Evolutionary conservation across 2,113 vertebrate genomes (phyloP).

Genomic region (Corythoichthys intestinalis): DNA sequence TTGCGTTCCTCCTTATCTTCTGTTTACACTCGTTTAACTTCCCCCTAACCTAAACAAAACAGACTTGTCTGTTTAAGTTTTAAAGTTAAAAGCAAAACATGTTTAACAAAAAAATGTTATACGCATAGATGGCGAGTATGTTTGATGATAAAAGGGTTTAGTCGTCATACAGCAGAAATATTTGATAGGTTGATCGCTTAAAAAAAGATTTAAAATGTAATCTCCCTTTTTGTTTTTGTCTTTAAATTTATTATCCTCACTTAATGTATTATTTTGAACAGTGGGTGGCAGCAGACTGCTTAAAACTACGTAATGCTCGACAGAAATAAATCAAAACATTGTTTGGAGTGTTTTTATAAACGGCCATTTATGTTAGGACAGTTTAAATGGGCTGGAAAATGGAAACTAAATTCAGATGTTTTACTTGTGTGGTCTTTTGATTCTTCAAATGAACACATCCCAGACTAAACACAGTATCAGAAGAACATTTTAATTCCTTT

Average conservation of each 20-base stretch:
- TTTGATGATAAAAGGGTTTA: no score
- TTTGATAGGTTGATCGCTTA: neutral
- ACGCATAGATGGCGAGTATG: neutral
- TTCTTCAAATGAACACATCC: conserved; percentile 8
- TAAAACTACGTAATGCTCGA: neutral
- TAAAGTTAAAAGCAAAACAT: neutral
- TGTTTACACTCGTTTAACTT: conserved; percentile 2
- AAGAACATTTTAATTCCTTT: conserved; percentile 72
- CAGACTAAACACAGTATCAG: conserved; percentile 48
- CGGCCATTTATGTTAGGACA: neutral
- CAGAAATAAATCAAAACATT: neutral
- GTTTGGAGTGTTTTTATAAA: neutral
- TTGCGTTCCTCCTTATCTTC: conserved; percentile 3
- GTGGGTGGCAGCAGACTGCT: neutral
- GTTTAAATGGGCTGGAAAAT: neutral
- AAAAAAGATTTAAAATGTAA: neutral
- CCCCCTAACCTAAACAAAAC: neutral
- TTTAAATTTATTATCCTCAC: neutral
- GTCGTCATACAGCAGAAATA: neutral
- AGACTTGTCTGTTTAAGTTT: neutral
- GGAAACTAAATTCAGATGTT: neutral
- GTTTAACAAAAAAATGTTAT: neutral
- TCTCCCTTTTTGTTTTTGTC: no score
- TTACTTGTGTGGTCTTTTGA: neutral
- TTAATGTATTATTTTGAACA: neutral